Percentiles rank a stretch among this genome's conserved stretches.
Conservation (phyloP, 64 coral and sea anemone species). For the Montipora sp. region DNA sequence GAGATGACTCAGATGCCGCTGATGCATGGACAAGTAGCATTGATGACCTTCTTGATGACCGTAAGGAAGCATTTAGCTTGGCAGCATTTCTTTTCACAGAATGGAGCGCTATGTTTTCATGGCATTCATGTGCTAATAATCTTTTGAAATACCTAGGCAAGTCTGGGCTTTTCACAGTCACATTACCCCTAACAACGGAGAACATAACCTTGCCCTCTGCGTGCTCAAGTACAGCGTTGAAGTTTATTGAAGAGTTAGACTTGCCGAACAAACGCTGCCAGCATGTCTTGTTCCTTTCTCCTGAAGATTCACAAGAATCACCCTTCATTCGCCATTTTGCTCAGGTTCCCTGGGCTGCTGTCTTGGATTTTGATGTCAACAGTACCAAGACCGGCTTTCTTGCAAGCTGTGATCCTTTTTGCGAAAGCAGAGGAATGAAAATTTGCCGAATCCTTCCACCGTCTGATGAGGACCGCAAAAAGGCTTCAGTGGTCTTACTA, state of each 20-base stretch:
- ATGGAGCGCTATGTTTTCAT: slow-evolving; percentile 62
- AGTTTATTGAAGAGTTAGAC: slow-evolving; percentile 43
- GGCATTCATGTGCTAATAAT: slow-evolving; percentile 29
- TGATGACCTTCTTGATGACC: slow-evolving; percentile 47
- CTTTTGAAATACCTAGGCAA: slow-evolving; percentile 14
- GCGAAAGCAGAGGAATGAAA: slow-evolving; percentile 32
- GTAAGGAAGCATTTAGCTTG: slow-evolving; percentile 35
- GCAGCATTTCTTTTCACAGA: slow-evolving; percentile 24
- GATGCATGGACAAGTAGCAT: slow-evolving; percentile 52
- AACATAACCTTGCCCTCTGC: background rate
- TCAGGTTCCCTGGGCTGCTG: slow-evolving; percentile 69
- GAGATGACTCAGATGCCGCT: background rate
- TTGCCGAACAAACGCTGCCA: slow-evolving; percentile 48
- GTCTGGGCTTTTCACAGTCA: slow-evolving; percentile 27
- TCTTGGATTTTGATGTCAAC: slow-evolving; percentile 74
- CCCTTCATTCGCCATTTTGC: slow-evolving; percentile 42
- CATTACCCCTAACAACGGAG: background rate
- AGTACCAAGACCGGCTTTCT: slow-evolving; percentile 47
- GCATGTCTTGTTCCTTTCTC: slow-evolving; percentile 73
- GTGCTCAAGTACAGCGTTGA: background rate
- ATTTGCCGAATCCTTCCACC: slow-evolving; percentile 73
- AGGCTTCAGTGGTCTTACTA: slow-evolving; percentile 33
- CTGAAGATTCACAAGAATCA: slow-evolving; percentile 1
- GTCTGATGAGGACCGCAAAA: slow-evolving; percentile 14
- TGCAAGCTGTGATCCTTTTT: slow-evolving; percentile 40